A percentile compares a stretch with the other conserved stretches of the same genome.
phyloP scores from a whole-genome alignment of 2,797 vertebrate species.

The Clarias fuscus region DNA sequence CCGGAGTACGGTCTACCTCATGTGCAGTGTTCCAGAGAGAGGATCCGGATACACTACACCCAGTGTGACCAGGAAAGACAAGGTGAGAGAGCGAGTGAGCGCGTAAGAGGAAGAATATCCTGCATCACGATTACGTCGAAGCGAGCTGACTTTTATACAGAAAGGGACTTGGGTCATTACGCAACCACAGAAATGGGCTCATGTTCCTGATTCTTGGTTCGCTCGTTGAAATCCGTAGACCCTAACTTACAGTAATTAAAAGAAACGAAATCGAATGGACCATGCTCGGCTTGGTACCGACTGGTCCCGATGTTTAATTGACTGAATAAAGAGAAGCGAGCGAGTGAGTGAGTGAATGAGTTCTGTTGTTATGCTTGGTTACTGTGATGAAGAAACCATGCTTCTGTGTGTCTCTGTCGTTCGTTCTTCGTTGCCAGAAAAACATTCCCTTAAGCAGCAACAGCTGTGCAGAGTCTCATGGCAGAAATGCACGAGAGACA shows the following conservation, averaged over 20 bases:
- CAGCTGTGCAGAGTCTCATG: conserved; percentile 52
- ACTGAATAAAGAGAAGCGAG: conserved; percentile 43
- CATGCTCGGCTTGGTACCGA: not conserved
- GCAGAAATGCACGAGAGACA: conserved; percentile 36
- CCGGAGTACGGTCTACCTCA: not conserved
- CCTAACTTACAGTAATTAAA: not conserved
- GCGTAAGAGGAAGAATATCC: not conserved
- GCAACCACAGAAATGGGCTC: not conserved
- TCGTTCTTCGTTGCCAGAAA: conserved; percentile 28
- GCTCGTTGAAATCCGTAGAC: not conserved
- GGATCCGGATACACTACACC: not conserved
- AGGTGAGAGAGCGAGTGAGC: not conserved
- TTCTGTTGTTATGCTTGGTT: conserved; percentile 58
- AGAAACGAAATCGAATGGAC: not conserved
- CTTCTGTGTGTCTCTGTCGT: conserved; percentile 4
- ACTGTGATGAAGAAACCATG: conserved; percentile 66
- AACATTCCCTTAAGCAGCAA: conserved; percentile 31
- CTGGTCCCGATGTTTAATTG: not conserved
- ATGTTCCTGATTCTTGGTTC: not conserved
- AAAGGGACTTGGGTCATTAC: not conserved
- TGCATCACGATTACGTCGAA: not conserved
- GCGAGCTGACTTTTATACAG: not conserved
- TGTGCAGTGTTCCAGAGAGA: not conserved
- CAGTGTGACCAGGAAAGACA: not conserved
- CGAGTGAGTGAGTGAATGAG: conserved; percentile 36